These are phyloP conservation scores for Passer domesticus DNA, from an alignment of 2,113 vertebrate genomes.

Conservation along the genomic window DNA sequence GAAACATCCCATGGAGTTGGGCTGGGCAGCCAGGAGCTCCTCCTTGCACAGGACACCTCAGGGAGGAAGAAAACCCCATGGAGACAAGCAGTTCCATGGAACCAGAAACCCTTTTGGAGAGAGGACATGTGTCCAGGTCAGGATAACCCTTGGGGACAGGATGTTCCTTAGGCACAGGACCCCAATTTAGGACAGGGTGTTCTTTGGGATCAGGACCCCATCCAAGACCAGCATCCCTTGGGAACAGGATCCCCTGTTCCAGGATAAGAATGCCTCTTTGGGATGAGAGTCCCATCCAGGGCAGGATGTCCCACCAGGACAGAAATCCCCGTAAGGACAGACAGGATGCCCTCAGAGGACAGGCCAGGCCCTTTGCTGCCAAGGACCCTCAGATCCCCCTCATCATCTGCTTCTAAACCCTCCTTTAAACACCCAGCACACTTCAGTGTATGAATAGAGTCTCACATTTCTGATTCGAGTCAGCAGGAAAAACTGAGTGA, in stretches of 20 bases:
- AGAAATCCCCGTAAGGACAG: background rate
- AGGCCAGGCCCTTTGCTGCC: background rate
- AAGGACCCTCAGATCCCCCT: background rate
- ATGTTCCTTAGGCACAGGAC: background rate
- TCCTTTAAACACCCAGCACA: background rate
- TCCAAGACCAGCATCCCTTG: background rate
- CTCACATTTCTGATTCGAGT: fast-evolving
- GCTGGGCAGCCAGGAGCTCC: background rate
- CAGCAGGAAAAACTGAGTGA: background rate
- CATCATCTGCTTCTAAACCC: background rate
- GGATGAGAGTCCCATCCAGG: background rate
- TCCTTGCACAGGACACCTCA: background rate
- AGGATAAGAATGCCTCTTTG: background rate
- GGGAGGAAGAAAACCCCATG: background rate
- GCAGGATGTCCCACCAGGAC: background rate
- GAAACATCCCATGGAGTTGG: background rate
- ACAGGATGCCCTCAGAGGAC: background rate
- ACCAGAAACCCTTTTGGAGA: background rate
- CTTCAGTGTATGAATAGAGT: background rate
- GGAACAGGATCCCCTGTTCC: background rate
- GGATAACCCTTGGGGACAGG: background rate
- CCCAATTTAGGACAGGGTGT: background rate
- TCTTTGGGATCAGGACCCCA: background rate
- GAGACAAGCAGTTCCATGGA: background rate
- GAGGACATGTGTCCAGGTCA: background rate